phyloP scores from a whole-genome alignment of 1,140 invertebrate genomes.

The Ceratina japonica region DNA sequence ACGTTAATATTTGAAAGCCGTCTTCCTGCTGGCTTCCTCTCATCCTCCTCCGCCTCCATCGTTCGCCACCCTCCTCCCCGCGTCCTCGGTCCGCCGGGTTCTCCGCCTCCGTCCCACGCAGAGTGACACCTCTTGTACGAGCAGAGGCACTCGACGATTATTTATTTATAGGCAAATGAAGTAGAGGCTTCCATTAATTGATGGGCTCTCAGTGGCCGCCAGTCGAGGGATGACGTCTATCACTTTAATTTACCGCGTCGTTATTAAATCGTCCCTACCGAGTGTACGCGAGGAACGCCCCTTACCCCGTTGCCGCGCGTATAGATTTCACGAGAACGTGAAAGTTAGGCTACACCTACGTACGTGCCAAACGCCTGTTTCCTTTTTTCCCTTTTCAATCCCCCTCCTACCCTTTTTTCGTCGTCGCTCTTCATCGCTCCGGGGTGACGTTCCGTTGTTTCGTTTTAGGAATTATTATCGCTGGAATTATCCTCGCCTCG shows the following conservation, averaged over 20 bases:
- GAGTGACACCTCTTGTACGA: conserved; percentile 63
- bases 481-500: conserved; percentile 12
- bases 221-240: conserved; percentile 76
- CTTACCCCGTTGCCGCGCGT: background rate
- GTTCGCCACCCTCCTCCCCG: background rate
- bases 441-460: conserved; percentile 27
- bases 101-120: conserved; percentile 49
- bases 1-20: conserved; percentile 68
- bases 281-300: conserved; percentile 39
- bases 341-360: conserved; percentile 21
- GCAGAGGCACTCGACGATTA: conserved; percentile 70
- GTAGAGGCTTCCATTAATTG: conserved; percentile 76
- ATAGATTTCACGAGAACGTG: background rate
- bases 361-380: background rate
- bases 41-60: conserved; percentile 35
- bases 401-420: background rate
- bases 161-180: conserved; percentile 78
- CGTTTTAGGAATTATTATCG: conserved; percentile 34
- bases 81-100: conserved; percentile 5
- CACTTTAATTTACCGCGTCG: conserved; percentile 76
- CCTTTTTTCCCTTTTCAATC: background rate
- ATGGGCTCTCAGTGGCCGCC: conserved; percentile 76
- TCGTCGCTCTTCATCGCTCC: conserved; percentile 21
- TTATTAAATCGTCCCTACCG: conserved; percentile 72
- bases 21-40: conserved; percentile 58